Evolutionary conservation across 1,140 invertebrate genomes (phyloP).

Genomic region (Parapsyche elsis): DNA sequence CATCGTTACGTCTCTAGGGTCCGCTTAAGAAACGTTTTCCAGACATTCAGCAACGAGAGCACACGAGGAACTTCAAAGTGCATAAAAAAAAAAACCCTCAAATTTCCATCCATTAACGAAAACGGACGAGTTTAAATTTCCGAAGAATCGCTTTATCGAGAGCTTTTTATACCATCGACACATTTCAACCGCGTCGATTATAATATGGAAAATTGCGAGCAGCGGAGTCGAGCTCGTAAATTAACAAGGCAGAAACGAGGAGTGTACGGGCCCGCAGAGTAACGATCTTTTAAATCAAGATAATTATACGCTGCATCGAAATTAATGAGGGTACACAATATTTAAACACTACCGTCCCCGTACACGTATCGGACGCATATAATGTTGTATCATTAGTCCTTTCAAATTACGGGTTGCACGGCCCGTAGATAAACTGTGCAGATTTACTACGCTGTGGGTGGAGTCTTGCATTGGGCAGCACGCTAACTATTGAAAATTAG

Average conservation of each 20-base stretch:
- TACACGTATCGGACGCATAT: constrained; percentile 11
- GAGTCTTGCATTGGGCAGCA: neutral
- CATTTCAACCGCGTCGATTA: neutral
- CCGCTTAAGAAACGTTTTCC: no score
- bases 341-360: constrained; percentile 45
- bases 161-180: neutral
- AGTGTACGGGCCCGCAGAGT: constrained; percentile 44
- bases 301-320: constrained; percentile 43
- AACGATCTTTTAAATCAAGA: constrained; percentile 50
- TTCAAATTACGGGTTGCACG: constrained; percentile 46
- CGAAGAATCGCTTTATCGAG: neutral
- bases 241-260: constrained; percentile 3
- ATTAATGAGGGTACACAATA: constrained; percentile 25
- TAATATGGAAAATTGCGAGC: constrained; percentile 4
- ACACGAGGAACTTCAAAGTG: no score
- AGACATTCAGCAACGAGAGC: no score
- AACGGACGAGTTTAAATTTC: no score
- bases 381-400: constrained; percentile 49
- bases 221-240: neutral
- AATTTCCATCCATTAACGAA: no score
- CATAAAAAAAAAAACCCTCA: no score
- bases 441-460: constrained; percentile 43
- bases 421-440: constrained; percentile 39
- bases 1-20: no score
- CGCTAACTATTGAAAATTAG: no score